These are phyloP conservation scores for Ochotona curzoniae DNA, from an alignment of 2,113 vertebrate genomes.

Conservation along the genomic window DNA sequence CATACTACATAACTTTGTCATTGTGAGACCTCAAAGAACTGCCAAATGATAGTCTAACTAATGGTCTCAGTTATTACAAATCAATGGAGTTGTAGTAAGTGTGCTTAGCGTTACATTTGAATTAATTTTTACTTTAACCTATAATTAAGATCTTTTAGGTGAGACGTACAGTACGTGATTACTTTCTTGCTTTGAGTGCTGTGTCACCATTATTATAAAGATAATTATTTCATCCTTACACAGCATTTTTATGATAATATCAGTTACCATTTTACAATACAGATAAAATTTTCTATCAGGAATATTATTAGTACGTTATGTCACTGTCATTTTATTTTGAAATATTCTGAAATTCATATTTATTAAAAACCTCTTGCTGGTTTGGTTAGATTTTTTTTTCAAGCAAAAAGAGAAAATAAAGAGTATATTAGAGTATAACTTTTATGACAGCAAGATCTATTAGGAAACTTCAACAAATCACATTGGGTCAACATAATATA, in stretches of 20 bases:
- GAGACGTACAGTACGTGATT: not conserved
- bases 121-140: conserved; percentile 55
- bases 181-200: not conserved
- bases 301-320: conserved; percentile 42
- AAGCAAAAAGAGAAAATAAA: conserved; percentile 63
- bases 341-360: conserved; percentile 63
- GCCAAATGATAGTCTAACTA: not conserved
- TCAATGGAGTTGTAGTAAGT: conserved; percentile 4
- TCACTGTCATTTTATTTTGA: conserved; percentile 1
- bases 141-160: not conserved
- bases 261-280: not conserved
- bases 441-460: not conserved
- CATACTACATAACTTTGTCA: not conserved
- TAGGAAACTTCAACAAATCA: conserved; percentile 3
- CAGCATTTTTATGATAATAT: not conserved
- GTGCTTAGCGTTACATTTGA: conserved; percentile 55
- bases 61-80: not conserved
- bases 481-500: not conserved
- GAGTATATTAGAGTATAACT: conserved; percentile 27
- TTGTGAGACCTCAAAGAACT: not conserved
- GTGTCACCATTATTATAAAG: not conserved
- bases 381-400: conserved; percentile 43
- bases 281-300: not conserved
- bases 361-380: conserved; percentile 21
- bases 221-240: not conserved